A percentile compares a stretch with the other conserved stretches of the same genome.
phyloP scores from a whole-genome alignment of 2,797 vertebrate species.

The Linurgus olivaceus region DNA sequence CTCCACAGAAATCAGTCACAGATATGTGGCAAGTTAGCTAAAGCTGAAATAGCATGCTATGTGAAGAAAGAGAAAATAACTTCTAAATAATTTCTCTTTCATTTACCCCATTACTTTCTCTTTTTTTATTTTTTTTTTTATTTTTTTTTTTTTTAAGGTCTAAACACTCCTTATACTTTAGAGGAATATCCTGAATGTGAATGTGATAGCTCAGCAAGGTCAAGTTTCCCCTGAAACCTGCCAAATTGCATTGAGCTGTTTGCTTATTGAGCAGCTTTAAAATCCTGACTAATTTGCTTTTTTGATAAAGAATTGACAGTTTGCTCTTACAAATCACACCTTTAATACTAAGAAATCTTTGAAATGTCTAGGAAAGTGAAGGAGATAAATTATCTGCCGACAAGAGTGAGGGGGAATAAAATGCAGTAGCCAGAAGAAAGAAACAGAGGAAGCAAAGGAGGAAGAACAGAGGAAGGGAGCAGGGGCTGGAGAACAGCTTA shows the following conservation, averaged over 20 bases:
- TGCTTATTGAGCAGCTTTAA: not conserved
- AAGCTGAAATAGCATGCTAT: not conserved
- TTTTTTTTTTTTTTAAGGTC: not conserved
- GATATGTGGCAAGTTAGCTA: not conserved
- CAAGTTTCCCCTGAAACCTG: not conserved
- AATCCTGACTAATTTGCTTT: not conserved
- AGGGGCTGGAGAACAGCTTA: not conserved
- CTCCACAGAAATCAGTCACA: not conserved
- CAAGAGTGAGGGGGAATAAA: not conserved
- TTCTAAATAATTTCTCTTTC: not conserved
- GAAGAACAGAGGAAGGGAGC: not conserved
- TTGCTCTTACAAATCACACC: not conserved
- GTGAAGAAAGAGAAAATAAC: not conserved
- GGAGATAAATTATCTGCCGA: not conserved
- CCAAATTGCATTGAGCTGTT: not conserved
- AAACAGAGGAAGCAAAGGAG: not conserved
- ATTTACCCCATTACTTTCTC: not conserved
- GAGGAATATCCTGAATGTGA: not conserved
- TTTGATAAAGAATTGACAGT: not conserved
- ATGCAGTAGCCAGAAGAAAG: not conserved
- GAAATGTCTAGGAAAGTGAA: not conserved
- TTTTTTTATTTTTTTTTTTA: not conserved
- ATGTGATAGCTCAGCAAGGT: slow-evolving; percentile 10
- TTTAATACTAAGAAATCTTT: not conserved
- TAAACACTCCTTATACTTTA: not conserved